Evolutionary conservation across 2,113 vertebrate genomes (phyloP), one percentile per base, ranked within the genome.

Genomic region (Onychostoma macrolepis): DNA sequence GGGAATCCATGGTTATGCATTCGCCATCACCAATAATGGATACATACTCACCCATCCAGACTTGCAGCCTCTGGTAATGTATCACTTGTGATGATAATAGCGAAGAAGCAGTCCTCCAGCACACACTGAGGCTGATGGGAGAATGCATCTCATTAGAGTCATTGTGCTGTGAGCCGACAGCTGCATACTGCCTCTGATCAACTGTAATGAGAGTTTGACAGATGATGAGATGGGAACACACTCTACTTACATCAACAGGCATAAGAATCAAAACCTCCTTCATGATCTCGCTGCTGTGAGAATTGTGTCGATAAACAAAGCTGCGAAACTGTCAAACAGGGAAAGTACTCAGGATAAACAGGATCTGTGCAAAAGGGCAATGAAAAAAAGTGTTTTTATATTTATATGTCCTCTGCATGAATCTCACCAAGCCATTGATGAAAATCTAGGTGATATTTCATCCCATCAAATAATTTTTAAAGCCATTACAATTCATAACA

Each of bases 21-120:
- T 99, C 92, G 98, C 98, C 90, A 99, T 99, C 93, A 99, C 98
- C 82, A 99, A 99, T 95, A 99, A 99, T 19, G 98, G 98, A 89
- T 99, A 99, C 90, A 97, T 99, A 93, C 94, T 99, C 93, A 99
- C 98, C 30, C 98, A 99, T 88, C 98, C 98, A 76, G 98, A 99
- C 91, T 95, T 99, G 63, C 96, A 97, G 80, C 98, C 98, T 71
- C 94, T 99, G 94, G 98, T 99, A 97, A 99, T 63, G 15, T 67
- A 72, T 69, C 26, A 19, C 69, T 24, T 41, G 19, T 71, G 83
- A 15, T 71, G 43, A 76, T 36, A 58, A 69, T 21, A 5, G 65
- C 83, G 48, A 28, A 74, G n/a, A 13, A 58, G 63, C 63, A 15
- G 63, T 67, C 63, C 30, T 69, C 28, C 30, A 19, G 65, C 6